These are phyloP conservation scores for Typhlichthys eigenmanni DNA, from an alignment of 2,797 vertebrate species.

Conservation along the genomic window DNA sequence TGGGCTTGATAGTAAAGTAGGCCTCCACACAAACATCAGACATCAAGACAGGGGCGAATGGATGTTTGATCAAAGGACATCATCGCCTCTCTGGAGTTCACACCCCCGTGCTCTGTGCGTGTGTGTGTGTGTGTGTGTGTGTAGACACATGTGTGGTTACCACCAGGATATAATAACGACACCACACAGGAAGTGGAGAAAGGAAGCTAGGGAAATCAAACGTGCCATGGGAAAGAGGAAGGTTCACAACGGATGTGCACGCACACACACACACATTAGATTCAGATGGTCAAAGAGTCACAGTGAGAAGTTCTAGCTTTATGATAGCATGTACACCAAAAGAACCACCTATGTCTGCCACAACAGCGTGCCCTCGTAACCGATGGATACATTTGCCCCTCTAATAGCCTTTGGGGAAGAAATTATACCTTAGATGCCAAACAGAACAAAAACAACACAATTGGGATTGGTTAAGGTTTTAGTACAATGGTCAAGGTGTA, in stretches of 20 bases:
- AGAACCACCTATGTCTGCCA: slow-evolving; percentile 59
- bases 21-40: slow-evolving; percentile 55
- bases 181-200: slow-evolving; percentile 69
- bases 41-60: slow-evolving; percentile 55
- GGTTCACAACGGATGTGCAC: slow-evolving; percentile 32
- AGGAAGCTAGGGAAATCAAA: slow-evolving; percentile 68
- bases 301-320: slow-evolving; percentile 71
- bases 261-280: slow-evolving; percentile 7
- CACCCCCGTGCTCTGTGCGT: slow-evolving; percentile 48
- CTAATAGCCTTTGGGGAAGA: slow-evolving; percentile 50
- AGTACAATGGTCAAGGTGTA: slow-evolving; percentile 45
- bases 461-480: slow-evolving; percentile 34
- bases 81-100: slow-evolving; percentile 62
- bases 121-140: slow-evolving; percentile 16
- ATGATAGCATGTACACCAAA: slow-evolving; percentile 68
- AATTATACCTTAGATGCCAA: slow-evolving; percentile 51
- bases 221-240: slow-evolving; percentile 62
- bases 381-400: slow-evolving; percentile 61
- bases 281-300: slow-evolving; percentile 67
- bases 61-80: slow-evolving; percentile 70
- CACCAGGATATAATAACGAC: slow-evolving; percentile 62
- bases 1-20: slow-evolving; percentile 45
- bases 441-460: slow-evolving; percentile 57
- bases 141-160: slow-evolving; percentile 57
- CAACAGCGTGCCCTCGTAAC: slow-evolving; percentile 46